A percentile compares a stretch with the other conserved stretches of the same genome.
These are phyloP conservation scores for Phengaris alcon DNA, from an alignment of 2,888 invertebrate genomes.

Conservation along the genomic window DNA sequence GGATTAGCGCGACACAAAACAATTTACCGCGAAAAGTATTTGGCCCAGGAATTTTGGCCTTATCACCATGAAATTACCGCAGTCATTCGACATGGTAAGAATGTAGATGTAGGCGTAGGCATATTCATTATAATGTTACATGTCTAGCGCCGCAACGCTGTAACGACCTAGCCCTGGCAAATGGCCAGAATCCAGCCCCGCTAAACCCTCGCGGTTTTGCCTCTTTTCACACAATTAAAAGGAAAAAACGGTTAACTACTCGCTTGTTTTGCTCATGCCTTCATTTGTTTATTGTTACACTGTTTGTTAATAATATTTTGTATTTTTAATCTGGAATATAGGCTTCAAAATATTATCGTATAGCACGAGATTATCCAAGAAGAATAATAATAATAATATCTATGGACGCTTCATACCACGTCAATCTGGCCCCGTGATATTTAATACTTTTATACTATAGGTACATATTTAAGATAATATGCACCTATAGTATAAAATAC, in stretches of 20 bases:
- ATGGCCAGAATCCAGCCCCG: constrained; percentile 49
- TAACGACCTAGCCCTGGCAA: constrained; percentile 51
- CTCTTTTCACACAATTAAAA: constrained; percentile 36
- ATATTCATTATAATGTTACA: constrained; percentile 34
- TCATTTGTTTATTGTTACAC: not conserved
- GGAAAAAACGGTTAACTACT: constrained; percentile 3
- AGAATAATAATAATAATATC: too few relatives aligned
- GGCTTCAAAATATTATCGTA: too few relatives aligned
- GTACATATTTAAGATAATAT: too few relatives aligned
- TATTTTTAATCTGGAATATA: not conserved
- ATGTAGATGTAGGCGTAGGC: constrained; percentile 33
- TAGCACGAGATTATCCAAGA: too few relatives aligned
- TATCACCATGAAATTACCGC: not conserved
- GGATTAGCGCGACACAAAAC: not conserved
- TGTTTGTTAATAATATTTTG: not conserved
- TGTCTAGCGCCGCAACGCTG: constrained; percentile 39
- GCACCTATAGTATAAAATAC: too few relatives aligned
- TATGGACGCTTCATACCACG: too few relatives aligned
- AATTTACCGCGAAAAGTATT: not conserved
- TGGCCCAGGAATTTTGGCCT: not conserved
- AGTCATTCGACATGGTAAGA: constrained; percentile 22
- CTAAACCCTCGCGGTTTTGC: constrained; percentile 37
- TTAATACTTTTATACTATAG: too few relatives aligned
- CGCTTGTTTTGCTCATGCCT: constrained; percentile 11
- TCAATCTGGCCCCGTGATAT: too few relatives aligned